Percentiles rank a stretch among this genome's conserved stretches.
Conservation (phyloP, 2,113 vertebrate species). For the Gavialis gangeticus region DNA sequence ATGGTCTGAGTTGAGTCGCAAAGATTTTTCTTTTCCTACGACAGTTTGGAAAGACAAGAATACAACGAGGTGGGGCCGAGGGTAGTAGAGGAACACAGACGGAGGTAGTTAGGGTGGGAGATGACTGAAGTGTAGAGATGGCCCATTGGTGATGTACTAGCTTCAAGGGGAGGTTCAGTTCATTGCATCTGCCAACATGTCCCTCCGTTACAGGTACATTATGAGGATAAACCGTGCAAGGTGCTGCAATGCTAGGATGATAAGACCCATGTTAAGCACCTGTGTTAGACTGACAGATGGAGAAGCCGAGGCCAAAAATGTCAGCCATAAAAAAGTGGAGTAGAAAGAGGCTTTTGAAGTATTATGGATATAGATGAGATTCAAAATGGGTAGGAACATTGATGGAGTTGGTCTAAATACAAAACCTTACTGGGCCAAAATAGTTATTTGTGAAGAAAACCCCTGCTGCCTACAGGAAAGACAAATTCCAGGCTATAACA, state of each 20-base stretch:
- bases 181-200: fast-evolving
- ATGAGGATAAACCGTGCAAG: background rate
- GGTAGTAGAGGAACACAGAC: no score
- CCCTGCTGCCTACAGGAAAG: background rate
- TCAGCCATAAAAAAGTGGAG: background rate
- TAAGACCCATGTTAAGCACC: background rate
- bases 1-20: background rate
- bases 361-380: background rate
- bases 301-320: background rate
- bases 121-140: background rate
- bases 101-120: fast-evolving
- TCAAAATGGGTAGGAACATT: background rate
- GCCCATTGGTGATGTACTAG: background rate
- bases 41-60: no score
- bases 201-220: background rate
- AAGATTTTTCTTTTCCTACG: no score
- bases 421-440: constrained; percentile 42
- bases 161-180: background rate
- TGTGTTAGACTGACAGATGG: background rate
- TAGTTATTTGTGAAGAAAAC: background rate
- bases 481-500: background rate
- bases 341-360: background rate
- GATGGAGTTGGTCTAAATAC: background rate
- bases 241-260: background rate
- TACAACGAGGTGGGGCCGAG: no score